phyloP scores from a whole-genome alignment of 2,888 invertebrate species.

The Mayetiola destructor region DNA sequence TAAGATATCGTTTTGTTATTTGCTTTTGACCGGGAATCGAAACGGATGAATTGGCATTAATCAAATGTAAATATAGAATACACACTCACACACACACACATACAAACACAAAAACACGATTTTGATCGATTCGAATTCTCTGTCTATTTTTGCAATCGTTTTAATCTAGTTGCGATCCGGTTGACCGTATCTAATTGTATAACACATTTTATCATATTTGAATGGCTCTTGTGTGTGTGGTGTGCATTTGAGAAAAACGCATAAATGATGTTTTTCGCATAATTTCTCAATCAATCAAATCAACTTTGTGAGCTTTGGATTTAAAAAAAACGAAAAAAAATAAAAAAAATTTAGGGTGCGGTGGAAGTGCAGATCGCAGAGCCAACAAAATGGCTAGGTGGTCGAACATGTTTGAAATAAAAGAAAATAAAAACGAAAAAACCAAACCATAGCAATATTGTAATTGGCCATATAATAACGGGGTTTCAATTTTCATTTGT shows the following conservation, averaged over 20 bases:
- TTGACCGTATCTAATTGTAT: constrained; percentile 9
- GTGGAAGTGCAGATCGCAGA: no score
- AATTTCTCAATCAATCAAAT: constrained; percentile 6
- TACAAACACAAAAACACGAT: neutral
- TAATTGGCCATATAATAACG: constrained; percentile 9
- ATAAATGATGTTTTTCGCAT: constrained; percentile 5
- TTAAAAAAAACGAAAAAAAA: no score
- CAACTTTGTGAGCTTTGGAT: no score
- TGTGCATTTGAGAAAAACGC: neutral
- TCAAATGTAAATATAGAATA: constrained; percentile 5
- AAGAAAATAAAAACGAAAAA: no score
- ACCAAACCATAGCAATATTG: no score
- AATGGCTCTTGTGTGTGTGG: neutral
- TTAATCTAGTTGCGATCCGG: neutral
- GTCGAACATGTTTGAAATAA: no score
- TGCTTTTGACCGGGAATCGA: no score
- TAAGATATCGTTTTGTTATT: no score
- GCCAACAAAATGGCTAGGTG: no score
- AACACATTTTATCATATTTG: constrained; percentile 7
- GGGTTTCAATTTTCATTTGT: constrained; percentile 9
- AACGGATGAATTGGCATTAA: constrained; percentile 10
- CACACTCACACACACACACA: neutral
- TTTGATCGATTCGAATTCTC: neutral
- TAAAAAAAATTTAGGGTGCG: no score
- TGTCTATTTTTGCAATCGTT: no score